A percentile compares a stretch with the other conserved stretches of the same genome.
phyloP scores from a whole-genome alignment of 2,113 vertebrate genomes.

The Syngnathus floridae region DNA sequence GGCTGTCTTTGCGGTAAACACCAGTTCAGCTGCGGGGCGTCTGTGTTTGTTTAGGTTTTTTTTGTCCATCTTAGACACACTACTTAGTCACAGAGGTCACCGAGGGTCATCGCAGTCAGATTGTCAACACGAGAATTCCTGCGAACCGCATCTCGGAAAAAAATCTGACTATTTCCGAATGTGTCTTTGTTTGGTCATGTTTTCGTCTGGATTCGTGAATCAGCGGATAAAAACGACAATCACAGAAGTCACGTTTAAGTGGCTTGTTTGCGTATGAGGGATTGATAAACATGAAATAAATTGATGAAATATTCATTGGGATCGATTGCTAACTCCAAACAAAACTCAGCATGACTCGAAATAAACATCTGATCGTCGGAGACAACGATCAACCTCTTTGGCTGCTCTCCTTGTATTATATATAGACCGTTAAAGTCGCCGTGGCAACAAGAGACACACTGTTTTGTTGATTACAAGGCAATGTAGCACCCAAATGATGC shows the following conservation, averaged over 20 bases:
- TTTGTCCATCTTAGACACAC: conserved; percentile 11
- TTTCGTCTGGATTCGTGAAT: not conserved
- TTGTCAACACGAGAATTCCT: conserved; percentile 14
- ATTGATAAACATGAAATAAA: not conserved
- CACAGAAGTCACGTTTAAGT: not conserved
- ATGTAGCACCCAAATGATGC: not conserved
- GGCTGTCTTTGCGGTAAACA: conserved; percentile 9
- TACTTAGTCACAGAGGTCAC: conserved; percentile 28
- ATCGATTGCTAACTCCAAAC: not conserved
- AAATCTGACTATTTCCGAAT: not conserved
- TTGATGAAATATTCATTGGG: not conserved
- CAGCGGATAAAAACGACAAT: not conserved
- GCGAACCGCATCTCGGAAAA: not conserved
- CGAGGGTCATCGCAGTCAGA: conserved; percentile 5
- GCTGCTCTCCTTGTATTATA: not conserved
- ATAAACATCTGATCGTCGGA: not conserved
- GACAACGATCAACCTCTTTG: not conserved
- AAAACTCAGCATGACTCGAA: not conserved
- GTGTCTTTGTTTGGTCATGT: not conserved
- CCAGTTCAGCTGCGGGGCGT: not conserved
- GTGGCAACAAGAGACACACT: not conserved
- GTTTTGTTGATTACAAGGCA: not conserved
- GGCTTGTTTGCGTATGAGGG: not conserved
- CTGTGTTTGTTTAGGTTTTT: conserved; percentile 13
- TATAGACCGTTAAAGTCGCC: not conserved